phyloP scores from a whole-genome alignment of 2,888 invertebrate genomes.

The Parnassius orleans region DNA sequence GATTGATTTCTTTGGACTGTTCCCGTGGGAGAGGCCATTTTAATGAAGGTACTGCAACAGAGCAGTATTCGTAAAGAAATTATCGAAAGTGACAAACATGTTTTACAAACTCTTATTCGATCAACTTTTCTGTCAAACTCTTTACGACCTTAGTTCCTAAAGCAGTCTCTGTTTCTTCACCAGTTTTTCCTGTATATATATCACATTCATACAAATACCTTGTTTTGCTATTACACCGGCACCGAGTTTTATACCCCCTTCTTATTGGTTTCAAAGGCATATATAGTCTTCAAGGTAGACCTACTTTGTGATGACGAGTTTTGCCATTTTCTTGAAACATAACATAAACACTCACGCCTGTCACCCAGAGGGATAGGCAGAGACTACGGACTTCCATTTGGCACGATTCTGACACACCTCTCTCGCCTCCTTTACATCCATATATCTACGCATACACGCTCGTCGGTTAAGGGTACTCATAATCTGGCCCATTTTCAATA shows the following conservation, averaged over 20 bases:
- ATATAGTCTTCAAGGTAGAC: conserved; percentile 35
- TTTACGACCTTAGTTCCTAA: conserved; percentile 33
- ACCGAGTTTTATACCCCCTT: conserved; percentile 38
- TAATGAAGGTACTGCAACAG: not conserved
- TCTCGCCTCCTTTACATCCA: too few species aligned
- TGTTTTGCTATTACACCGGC: conserved; percentile 32
- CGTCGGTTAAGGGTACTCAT: too few species aligned
- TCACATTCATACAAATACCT: conserved; percentile 35
- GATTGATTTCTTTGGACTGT: too few species aligned
- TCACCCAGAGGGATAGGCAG: too few species aligned
- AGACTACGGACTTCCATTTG: too few species aligned
- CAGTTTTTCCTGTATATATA: conserved; percentile 35
- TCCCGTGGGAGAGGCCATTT: too few species aligned
- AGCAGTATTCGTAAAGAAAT: conserved; percentile 26
- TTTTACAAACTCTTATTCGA: not conserved
- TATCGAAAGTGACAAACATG: conserved; percentile 33
- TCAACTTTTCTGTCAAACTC: not conserved
- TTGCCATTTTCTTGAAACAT: too few species aligned
- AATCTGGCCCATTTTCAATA: too few species aligned
- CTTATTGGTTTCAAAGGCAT: conserved; percentile 39
- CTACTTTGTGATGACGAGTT: too few species aligned
- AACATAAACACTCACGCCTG: too few species aligned
- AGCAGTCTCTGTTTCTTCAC: conserved; percentile 29
- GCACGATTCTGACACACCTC: too few species aligned
- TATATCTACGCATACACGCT: too few species aligned